Percentiles rank a stretch among this genome's conserved stretches.
Evolutionary conservation across 2,113 vertebrate species (phyloP).

Genomic region (Pristiophorus japonicus): DNA sequence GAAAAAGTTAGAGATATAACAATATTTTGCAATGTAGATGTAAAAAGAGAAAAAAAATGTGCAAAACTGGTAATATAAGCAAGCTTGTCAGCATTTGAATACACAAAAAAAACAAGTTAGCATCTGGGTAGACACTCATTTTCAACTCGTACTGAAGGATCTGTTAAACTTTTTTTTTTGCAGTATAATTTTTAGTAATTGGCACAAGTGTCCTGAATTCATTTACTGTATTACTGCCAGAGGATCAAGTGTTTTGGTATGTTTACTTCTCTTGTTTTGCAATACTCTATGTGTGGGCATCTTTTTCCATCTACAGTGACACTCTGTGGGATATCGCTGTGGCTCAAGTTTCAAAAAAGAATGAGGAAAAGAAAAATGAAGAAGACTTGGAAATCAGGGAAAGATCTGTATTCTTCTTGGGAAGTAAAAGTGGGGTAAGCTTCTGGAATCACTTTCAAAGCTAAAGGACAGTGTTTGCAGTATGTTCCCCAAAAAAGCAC

Average conservation of each 20-base stretch:
- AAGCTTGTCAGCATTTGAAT: neutral
- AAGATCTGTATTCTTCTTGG: conserved; percentile 78
- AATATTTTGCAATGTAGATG: neutral
- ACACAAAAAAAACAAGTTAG: neutral
- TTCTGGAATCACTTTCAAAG: conserved; percentile 44
- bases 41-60: neutral
- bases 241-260: neutral
- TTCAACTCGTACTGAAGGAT: neutral
- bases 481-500: conserved; percentile 33
- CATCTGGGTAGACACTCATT: neutral
- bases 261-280: neutral
- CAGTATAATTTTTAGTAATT: neutral
- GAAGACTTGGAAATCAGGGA: conserved; percentile 55
- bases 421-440: conserved; percentile 82
- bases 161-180: neutral
- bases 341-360: conserved; percentile 63
- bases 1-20: too few relatives aligned
- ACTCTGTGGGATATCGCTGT: conserved; percentile 85
- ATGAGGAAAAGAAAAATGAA: conserved; percentile 39
- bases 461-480: neutral
- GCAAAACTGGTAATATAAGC: neutral
- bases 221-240: neutral
- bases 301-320: conserved; percentile 56
- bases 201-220: neutral
- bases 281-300: neutral